A percentile compares a stretch with the other conserved stretches of the same genome.
These are phyloP conservation scores for Microcaecilia unicolor DNA, from an alignment of 2,797 vertebrate genomes.

Conservation along the genomic window DNA sequence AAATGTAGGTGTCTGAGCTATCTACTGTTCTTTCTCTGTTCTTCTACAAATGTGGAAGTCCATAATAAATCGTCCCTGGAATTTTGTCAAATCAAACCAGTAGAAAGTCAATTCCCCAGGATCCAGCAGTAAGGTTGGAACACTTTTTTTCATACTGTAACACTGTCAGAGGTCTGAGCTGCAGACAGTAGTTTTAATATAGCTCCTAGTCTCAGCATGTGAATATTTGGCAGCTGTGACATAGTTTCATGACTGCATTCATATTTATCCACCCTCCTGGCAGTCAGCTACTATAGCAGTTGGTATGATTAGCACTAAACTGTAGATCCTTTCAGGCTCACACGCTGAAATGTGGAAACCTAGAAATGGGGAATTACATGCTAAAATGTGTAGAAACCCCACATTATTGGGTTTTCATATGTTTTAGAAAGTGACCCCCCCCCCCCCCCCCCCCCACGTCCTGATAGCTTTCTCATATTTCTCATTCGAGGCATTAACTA, in stretches of 20 bases:
- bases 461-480: no score
- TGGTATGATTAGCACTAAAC: no score
- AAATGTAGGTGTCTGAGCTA: neutral
- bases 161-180: conserved; percentile 12
- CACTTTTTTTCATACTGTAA: conserved; percentile 6
- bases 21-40: neutral
- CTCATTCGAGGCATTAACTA: no score
- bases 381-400: no score
- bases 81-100: conserved; percentile 3
- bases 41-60: neutral
- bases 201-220: conserved; percentile 20
- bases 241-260: conserved; percentile 5
- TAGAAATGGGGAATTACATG: no score
- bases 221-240: conserved; percentile 23
- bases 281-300: no score
- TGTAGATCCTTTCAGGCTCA: no score
- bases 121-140: neutral
- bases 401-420: no score
- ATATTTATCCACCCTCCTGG: conserved; percentile 9
- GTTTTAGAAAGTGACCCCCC: no score
- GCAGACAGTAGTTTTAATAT: conserved; percentile 19
- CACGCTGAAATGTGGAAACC: no score
- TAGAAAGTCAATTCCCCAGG: neutral
- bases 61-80: neutral
- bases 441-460: no score